Percentiles rank a stretch among this genome's conserved stretches.
Conservation (phyloP, 2,888 invertebrate genomes). For the Liposcelis brunnea region DNA sequence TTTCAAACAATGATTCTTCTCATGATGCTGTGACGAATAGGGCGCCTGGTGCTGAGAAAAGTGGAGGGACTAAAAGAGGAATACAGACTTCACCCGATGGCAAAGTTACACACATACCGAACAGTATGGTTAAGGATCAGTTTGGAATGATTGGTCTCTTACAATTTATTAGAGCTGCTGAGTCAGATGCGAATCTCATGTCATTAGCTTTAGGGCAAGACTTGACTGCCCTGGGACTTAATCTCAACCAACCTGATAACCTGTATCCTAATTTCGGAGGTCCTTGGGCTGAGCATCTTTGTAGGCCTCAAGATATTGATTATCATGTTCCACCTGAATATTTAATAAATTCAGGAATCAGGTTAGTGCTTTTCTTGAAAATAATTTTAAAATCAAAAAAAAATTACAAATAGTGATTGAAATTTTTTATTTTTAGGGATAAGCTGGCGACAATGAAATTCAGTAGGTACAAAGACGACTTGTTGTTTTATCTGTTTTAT, state of each 20-base stretch:
- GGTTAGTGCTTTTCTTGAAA: slow-evolving; percentile 26
- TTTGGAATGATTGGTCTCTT: slow-evolving; percentile 98
- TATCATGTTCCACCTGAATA: slow-evolving; percentile 98
- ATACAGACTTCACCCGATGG: slow-evolving; percentile 94
- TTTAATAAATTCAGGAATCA: slow-evolving; percentile 88
- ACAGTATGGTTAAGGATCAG: slow-evolving; percentile 97
- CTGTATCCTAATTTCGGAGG: slow-evolving; percentile 97
- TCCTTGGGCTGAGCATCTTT: slow-evolving; percentile 95
- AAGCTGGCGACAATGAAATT: slow-evolving; percentile 89
- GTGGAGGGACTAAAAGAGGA: slow-evolving; percentile 35
- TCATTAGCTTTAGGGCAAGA: slow-evolving; percentile 95
- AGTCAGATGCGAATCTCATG: slow-evolving; percentile 91
- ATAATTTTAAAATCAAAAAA: slow-evolving; percentile 1
- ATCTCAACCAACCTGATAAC: slow-evolving; percentile 95
- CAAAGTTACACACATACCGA: slow-evolving; percentile 95
- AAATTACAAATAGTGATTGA: not conserved
- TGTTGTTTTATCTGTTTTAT: slow-evolving; percentile 98
- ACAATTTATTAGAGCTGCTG: slow-evolving; percentile 94
- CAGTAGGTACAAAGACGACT: slow-evolving; percentile 95
- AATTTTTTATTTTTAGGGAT: slow-evolving; percentile 41
- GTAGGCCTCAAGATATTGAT: slow-evolving; percentile 97
- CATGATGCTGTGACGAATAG: slow-evolving; percentile 18
- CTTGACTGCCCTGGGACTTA: slow-evolving; percentile 91
- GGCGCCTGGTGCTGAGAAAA: slow-evolving; percentile 17
- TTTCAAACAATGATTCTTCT: slow-evolving; percentile 12